Evolutionary conservation across 2,888 invertebrate genomes (phyloP), one percentile per base, ranked within the genome.

Genomic region (Cinara cedri): DNA sequence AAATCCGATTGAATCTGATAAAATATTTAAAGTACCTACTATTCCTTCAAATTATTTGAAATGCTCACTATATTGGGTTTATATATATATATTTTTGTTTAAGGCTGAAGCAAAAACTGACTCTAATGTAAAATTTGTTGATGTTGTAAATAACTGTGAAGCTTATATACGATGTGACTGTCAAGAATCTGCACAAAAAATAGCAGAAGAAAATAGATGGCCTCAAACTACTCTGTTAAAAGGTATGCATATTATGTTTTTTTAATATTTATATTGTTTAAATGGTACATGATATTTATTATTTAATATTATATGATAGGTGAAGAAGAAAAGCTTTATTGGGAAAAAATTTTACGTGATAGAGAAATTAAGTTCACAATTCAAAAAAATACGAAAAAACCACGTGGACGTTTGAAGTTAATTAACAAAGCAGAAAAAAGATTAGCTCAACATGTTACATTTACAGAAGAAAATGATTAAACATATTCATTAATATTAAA

Each of bases 261-360:
- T n/a, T n/a, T n/a, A 71, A 60, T 66, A 60, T 80, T 57, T 78
- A 55, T 57, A 16, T 57, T 26, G 16, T 57, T 46, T 13, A 6
- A n/a, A 49, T 24, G 19, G 26, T 57, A 4, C 46, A 10, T 66
- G 66, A 21, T 49, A 6, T 26, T 57, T n/a, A 14, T 49, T n/a
- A 60, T 44, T 8, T 0, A 44, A 16, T 71, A 49, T 62, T 46
- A 74, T 78, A 1, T 83, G 82, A 57, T 74, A 83, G 83, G 82
- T 13, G 88, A 90, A 1, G 92, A 91, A 82, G 96, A 96, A 85
- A 87, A 88, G 54, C 86, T 87, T 26, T 96, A 97, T 86, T 96
- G 96, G 95, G 86, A 90, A 21, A 93, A 92, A 84, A 92, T 95
- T 55, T 87, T 88, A 82, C 86, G 86, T 14, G 91, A 91, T 84